Base-by-base conservation (phyloP, 2,888 invertebrate genomes). In the Drosophila buzzatii region DNA sequence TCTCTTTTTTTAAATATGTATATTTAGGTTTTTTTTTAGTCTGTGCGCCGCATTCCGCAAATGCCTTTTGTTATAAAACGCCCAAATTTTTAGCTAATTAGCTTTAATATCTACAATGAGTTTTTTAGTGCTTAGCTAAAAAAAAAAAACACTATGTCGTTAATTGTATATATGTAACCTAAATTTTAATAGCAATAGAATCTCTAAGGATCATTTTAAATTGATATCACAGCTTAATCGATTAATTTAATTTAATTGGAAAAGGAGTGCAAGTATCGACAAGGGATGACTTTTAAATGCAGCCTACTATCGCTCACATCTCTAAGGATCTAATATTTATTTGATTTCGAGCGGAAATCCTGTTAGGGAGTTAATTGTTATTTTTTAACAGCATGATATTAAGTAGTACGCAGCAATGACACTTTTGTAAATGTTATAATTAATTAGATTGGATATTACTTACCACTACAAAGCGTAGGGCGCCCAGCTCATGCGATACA, bases 381-480 rank as follows among this genome's bases (percentile, higher is more conserved):
- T 27, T 6, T 27, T 27, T 27, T 27, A 27, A 27, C 7, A 27
- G 27, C 6, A 27, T 27, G 5, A 6, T 27, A 27, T 27, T 27
- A 27, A 27, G 6, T 6, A 27, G 27, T 23, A 23, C 23, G 23
- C n/a, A n/a, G n/a, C n/a, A n/a, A n/a, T n/a, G n/a, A n/a, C n/a
- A n/a, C n/a, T n/a, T n/a, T n/a, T n/a, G n/a, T 27, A 7, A 12
- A 33, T 33, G 7, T 35, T 12, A 18, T 33, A 35, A 35, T 35
- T 2, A 14, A 8, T 51, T 51, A 37, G 49, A 7, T 5, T 6
- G 41, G 12, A 12, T 10, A 16, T 47, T 64, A 92, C 93, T 92
- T 86, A 93, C 93, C 92, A 93, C 92, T 71, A 93, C 91, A 82
- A 90, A 93, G 61, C 93, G 91, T 67, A 93, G 78, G 49, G 93